Evolutionary conservation across 2,888 invertebrate genomes (phyloP).

Genomic region (Eudasyphora cyanicolor): DNA sequence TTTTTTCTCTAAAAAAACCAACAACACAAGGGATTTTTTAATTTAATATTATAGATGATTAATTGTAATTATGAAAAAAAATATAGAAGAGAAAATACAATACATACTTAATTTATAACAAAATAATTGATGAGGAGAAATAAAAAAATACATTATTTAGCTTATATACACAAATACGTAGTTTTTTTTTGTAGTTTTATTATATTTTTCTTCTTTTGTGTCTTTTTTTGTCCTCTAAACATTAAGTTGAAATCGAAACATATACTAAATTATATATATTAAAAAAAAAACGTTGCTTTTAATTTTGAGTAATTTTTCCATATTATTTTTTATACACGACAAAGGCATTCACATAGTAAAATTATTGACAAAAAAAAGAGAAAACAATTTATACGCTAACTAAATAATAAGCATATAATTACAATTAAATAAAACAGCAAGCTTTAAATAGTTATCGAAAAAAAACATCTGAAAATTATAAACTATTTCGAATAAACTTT

Average conservation of each 20-base stretch:
- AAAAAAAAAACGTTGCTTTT: background rate
- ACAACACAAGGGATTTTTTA: constrained; percentile 74
- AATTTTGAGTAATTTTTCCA: background rate
- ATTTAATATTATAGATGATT: constrained; percentile 70
- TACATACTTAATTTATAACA: background rate
- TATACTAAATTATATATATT: no score
- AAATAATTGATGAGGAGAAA: background rate
- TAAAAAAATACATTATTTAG: constrained; percentile 10
- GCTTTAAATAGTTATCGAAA: constrained; percentile 15
- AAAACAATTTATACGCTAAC: background rate
- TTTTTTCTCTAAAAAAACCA: constrained; percentile 42
- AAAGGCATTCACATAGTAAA: constrained; percentile 63
- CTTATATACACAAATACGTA: background rate
- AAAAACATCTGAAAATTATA: background rate
- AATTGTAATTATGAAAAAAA: constrained; percentile 50
- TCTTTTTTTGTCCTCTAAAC: no score
- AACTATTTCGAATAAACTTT: background rate
- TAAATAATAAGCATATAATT: background rate
- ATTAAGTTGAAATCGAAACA: no score
- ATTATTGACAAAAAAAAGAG: constrained; percentile 34
- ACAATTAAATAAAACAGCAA: background rate
- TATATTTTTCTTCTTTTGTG: background rate
- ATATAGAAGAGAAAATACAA: constrained; percentile 28
- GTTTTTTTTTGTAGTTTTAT: background rate
- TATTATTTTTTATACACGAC: background rate